phyloP scores from a whole-genome alignment of 2,113 vertebrate genomes.

The Tauraco erythrolophus region DNA sequence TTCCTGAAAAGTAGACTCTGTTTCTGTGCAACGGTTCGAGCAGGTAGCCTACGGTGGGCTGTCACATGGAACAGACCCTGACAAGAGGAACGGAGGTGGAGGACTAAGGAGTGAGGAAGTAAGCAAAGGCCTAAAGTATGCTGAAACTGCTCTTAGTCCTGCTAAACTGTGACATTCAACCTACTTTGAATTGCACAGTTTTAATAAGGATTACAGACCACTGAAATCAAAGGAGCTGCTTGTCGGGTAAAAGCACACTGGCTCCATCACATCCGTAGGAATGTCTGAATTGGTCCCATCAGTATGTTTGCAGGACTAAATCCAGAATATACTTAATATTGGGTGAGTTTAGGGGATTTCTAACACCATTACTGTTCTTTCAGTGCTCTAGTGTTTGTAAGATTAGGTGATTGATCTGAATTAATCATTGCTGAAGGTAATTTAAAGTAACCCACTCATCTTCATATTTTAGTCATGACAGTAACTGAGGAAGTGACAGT shows the following conservation, averaged over 20 bases:
- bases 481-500: background rate
- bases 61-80: fast-evolving
- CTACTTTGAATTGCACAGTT: background rate
- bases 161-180: background rate
- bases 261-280: background rate
- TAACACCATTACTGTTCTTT: background rate
- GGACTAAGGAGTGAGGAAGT: background rate
- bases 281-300: background rate
- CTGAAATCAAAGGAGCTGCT: background rate
- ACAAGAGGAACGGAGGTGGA: background rate
- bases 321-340: background rate
- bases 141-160: background rate
- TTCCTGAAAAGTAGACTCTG: background rate
- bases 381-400: background rate
- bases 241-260: background rate
- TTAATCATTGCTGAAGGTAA: background rate
- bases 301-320: background rate
- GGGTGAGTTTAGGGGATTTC: background rate
- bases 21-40: background rate
- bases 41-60: background rate
- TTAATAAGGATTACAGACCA: background rate
- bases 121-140: background rate
- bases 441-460: background rate
- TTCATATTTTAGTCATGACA: background rate
- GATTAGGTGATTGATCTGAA: background rate